Evolutionary conservation across 2,797 vertebrate genomes (phyloP).

Genomic region (Myotis vivesi): DNA sequence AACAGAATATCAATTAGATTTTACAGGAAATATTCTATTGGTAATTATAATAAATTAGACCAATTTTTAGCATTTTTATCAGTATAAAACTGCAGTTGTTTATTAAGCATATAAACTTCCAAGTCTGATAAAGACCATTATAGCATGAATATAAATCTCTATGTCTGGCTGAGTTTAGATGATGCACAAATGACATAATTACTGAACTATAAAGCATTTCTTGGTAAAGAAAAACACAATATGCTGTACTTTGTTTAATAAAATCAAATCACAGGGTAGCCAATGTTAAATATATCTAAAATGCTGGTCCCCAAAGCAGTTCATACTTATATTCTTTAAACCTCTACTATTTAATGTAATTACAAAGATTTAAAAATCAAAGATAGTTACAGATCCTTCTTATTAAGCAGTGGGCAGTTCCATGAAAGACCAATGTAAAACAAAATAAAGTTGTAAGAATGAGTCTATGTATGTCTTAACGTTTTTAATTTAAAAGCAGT

Average conservation of each 20-base stretch:
- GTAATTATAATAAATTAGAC: not conserved
- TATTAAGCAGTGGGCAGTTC: not conserved
- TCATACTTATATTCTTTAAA: constrained; percentile 23
- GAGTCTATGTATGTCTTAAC: not conserved
- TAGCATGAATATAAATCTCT: not conserved
- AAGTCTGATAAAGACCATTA: constrained; percentile 15
- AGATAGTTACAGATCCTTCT: not conserved
- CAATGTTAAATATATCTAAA: constrained; percentile 44
- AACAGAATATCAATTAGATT: not conserved
- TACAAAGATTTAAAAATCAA: constrained; percentile 29
- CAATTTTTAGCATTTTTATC: constrained; percentile 31
- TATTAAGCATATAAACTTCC: constrained; percentile 31
- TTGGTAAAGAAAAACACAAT: constrained; percentile 21
- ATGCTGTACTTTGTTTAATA: constrained; percentile 50
- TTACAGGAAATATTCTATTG: not conserved
- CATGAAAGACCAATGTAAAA: not conserved
- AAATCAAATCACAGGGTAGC: constrained; percentile 12
- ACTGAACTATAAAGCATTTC: constrained; percentile 3
- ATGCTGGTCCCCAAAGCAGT: not conserved
- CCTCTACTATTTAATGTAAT: constrained; percentile 27
- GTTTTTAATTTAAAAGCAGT: not conserved
- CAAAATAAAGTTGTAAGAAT: constrained; percentile 35
- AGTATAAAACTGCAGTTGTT: constrained; percentile 1
- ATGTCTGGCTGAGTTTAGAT: constrained; percentile 2
- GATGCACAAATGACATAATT: not conserved